These are phyloP conservation scores for Gallinago stenura DNA, from an alignment of 2,797 vertebrate species.

Conservation along the genomic window DNA sequence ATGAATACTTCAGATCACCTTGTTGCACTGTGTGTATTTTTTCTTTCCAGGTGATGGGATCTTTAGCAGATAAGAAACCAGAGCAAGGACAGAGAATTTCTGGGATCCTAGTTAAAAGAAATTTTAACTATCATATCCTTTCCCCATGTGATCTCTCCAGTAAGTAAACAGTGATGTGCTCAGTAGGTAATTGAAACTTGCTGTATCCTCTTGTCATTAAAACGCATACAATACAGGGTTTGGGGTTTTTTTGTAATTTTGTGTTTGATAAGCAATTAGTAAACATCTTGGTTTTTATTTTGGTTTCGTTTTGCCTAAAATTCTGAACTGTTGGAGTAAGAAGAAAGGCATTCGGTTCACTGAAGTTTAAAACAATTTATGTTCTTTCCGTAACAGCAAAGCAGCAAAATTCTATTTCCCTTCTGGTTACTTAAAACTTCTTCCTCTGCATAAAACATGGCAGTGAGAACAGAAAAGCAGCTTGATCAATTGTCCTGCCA, in stretches of 20 bases:
- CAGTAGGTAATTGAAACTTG: neutral
- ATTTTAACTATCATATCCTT: conserved; percentile 97
- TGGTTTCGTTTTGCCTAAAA: neutral
- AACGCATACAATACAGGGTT: rapidly evolving
- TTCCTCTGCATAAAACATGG: neutral
- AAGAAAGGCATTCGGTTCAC: neutral
- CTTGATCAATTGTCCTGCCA: neutral
- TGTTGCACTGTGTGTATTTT: neutral
- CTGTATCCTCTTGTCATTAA: neutral
- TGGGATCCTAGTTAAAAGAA: conserved; percentile 94
- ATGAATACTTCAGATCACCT: neutral
- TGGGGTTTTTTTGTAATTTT: neutral
- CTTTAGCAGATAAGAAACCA: conserved; percentile 92
- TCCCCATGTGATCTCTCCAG: conserved; percentile 92
- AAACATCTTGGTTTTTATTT: neutral
- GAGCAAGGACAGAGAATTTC: conserved; percentile 93
- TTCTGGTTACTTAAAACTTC: neutral
- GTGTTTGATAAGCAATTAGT: neutral
- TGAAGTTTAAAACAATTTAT: neutral
- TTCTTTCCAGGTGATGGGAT: conserved; percentile 89
- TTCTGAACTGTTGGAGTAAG: neutral
- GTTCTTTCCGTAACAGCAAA: neutral
- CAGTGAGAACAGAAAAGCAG: neutral
- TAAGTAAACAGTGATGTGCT: conserved; percentile 77
- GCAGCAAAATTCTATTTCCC: neutral